Conservation (phyloP, 2,113 vertebrate genomes). For the Rhipidura dahli region DNA sequence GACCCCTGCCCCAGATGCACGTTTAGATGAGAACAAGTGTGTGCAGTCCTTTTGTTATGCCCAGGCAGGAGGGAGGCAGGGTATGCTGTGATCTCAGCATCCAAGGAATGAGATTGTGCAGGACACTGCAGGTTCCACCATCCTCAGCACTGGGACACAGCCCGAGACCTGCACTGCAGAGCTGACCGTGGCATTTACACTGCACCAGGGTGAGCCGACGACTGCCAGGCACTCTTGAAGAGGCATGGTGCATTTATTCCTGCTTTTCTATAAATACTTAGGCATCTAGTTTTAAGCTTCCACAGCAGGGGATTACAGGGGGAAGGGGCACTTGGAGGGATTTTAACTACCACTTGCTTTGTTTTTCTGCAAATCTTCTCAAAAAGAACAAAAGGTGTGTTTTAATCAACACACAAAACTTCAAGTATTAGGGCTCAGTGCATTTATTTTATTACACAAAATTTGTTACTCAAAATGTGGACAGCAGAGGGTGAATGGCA, state of each 20-base stretch:
- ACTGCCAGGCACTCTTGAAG: rapidly evolving
- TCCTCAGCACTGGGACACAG: rapidly evolving
- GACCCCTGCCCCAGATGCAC: not conserved
- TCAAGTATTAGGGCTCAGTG: not conserved
- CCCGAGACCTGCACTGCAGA: not conserved
- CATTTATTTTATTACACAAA: not conserved
- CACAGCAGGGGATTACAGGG: not conserved
- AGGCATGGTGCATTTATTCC: not conserved
- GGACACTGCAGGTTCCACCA: not conserved
- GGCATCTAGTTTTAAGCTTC: not conserved
- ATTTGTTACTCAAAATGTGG: not conserved
- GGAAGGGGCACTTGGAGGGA: too few relatives aligned
- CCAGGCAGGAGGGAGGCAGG: not conserved
- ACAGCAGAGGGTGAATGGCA: not conserved
- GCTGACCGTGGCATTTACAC: not conserved
- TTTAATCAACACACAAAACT: not conserved
- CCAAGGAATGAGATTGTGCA: not conserved
- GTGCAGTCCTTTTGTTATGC: not conserved
- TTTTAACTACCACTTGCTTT: not conserved
- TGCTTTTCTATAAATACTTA: not conserved
- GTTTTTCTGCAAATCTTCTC: not conserved
- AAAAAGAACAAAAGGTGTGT: not conserved
- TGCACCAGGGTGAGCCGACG: not conserved
- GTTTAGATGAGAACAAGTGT: not conserved
- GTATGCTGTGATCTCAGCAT: rapidly evolving